Evolutionary conservation across 1,140 invertebrate species (phyloP).

Genomic region (Brachionus calyciflorus): DNA sequence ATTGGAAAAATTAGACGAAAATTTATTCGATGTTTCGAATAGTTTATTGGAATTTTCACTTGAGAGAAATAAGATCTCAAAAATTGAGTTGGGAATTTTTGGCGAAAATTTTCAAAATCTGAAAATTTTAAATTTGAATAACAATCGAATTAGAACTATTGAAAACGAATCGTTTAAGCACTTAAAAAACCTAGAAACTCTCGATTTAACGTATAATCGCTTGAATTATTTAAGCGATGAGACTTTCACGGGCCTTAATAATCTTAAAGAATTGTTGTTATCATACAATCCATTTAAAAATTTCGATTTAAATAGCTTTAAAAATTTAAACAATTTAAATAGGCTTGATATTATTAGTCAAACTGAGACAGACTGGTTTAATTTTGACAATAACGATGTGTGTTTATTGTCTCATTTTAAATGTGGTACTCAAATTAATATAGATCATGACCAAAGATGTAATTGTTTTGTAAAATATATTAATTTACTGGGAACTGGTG

Average conservation of each 20-base stretch:
- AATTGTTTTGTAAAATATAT: constrained; percentile 44
- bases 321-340: background rate
- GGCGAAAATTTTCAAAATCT: background rate
- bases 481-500: background rate
- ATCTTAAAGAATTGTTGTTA: background rate
- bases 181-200: background rate
- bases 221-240: background rate
- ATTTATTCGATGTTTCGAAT: background rate
- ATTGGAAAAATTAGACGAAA: background rate
- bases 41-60: constrained; percentile 6
- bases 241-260: constrained; percentile 10
- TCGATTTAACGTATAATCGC: constrained; percentile 6
- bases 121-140: background rate
- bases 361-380: constrained; percentile 35
- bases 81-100: background rate
- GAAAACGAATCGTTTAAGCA: background rate
- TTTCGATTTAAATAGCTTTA: constrained; percentile 12
- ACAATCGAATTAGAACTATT: background rate
- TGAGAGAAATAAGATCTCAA: background rate
- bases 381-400: constrained; percentile 29
- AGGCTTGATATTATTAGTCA: constrained; percentile 15
- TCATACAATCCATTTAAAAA: constrained; percentile 39
- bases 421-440: constrained; percentile 30
- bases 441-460: constrained; percentile 26
- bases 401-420: constrained; percentile 37